Base-by-base conservation (phyloP, 92 coral and sea anemone species). In the Ricordea florida region DNA sequence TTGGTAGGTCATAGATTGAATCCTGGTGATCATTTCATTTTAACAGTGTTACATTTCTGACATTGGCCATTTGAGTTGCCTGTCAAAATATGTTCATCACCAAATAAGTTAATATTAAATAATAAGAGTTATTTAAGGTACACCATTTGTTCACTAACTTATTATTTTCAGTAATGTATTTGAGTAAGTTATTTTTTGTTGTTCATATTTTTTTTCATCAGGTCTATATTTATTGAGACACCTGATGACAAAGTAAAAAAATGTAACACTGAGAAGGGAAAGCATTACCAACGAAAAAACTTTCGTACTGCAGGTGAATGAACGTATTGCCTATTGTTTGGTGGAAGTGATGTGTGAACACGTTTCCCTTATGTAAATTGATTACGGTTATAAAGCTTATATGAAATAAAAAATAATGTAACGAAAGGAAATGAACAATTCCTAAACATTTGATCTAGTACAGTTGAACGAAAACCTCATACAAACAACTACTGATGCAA, bases 211-310 rank as follows among this genome's bases (percentile, higher is more conserved):
- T 9, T 46, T 43, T 46, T 14, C 53, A 46, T 46, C 53, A 46
- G 53, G 21, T 6, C 53, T 46, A 1, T 46, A 46, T 46, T 46
- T 46, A 27, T 46, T 46, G 53, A 46, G 24, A 46, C 21, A 27
- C 53, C 53, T 46, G 53, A 46, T 46, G 53, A 46, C 53, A 46
- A 46, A 46, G 53, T 46, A 10, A 46, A 46, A 46, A 46, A 46
- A 23, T 46, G 53, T 14, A 46, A 7, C 53, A 46, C 53, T 23
- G 53, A 46, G 53, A 46, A 46, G 53, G 53, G 53, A 27, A 46
- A 46, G 53, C 53, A 46, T 46, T 46, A 46, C 53, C 53, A 46
- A 46, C 2, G 53, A 46, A 46, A 46, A 27, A 46, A 46, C 23
- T 46, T 46, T 46, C 53, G 53, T 16, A 46, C 53, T 17, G 53